Conservation (phyloP, 2,797 vertebrate species). For the Sebastes kiyomatsui region DNA sequence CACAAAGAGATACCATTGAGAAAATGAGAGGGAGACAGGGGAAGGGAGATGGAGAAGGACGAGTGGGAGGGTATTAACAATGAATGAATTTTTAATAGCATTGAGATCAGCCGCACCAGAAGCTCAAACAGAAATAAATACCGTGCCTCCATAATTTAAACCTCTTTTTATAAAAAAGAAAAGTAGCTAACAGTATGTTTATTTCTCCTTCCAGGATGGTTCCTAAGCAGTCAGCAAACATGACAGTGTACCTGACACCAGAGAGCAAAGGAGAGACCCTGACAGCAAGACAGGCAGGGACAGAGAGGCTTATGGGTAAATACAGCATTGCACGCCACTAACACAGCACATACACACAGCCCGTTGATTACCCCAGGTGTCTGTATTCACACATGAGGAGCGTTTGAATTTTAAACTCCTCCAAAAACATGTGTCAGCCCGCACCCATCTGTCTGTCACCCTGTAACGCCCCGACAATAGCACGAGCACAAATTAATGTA, state of each 20-base stretch:
- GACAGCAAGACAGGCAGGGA: conserved; percentile 60
- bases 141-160: conserved; percentile 51
- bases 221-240: conserved; percentile 68
- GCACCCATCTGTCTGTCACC: conserved; percentile 74
- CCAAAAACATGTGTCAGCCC: conserved; percentile 75
- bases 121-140: conserved; percentile 70
- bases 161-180: conserved; percentile 33
- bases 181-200: conserved; percentile 13
- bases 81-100: conserved; percentile 71
- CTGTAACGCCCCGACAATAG: conserved; percentile 66
- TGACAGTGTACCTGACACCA: conserved; percentile 57
- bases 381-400: conserved; percentile 72
- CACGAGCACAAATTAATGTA: conserved; percentile 72
- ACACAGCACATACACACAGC: conserved; percentile 35
- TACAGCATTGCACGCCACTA: conserved; percentile 49
- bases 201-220: conserved; percentile 16
- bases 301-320: conserved; percentile 69
- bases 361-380: conserved; percentile 77
- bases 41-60: conserved; percentile 37
- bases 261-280: conserved; percentile 38
- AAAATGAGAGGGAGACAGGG: conserved; percentile 49
- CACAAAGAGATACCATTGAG: conserved; percentile 71
- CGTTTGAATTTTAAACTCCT: conserved; percentile 76
- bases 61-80: conserved; percentile 65
- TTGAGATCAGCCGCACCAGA: conserved; percentile 54